Conservation (phyloP, 2,888 invertebrate species). For the Drepana falcataria region DNA sequence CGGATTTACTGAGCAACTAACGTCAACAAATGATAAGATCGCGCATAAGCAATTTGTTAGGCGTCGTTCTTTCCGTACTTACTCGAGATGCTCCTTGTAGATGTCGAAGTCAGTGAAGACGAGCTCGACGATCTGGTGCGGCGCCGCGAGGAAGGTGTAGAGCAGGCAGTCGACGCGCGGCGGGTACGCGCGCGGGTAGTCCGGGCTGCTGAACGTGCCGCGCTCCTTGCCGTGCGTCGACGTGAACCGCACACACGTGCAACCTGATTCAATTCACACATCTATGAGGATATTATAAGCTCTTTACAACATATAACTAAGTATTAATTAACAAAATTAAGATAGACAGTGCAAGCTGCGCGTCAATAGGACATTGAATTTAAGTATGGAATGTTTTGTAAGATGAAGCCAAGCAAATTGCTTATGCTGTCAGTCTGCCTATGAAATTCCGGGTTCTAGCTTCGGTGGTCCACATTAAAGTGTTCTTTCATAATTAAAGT, state of each 20-base stretch:
- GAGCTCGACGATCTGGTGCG: conserved; percentile 89
- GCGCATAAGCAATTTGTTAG: neutral
- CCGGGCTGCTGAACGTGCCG: conserved; percentile 90
- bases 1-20: too few species aligned
- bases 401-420: too few species aligned
- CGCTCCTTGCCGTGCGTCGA: conserved; percentile 87
- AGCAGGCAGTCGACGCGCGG: conserved; percentile 87
- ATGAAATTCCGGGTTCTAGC: too few species aligned
- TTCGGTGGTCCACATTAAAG: too few species aligned
- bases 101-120: conserved; percentile 89
- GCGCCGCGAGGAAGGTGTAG: conserved; percentile 88
- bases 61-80: conserved; percentile 52
- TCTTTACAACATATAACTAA: too few species aligned
- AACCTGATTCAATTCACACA: conserved; percentile 77
- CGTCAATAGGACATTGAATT: too few species aligned
- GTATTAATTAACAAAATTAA: too few species aligned
- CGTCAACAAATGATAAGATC: neutral
- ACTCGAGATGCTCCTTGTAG: conserved; percentile 82
- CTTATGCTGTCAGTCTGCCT: too few species aligned
- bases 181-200: conserved; percentile 88
- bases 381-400: too few species aligned
- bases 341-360: too few species aligned
- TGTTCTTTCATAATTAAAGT: too few species aligned
- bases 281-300: neutral
- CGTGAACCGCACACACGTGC: conserved; percentile 89